A percentile compares a stretch with the other conserved stretches of the same genome.
These are phyloP conservation scores for Pseudolaguvia tuberculata DNA, from an alignment of 2,113 vertebrate species.

Conservation along the genomic window DNA sequence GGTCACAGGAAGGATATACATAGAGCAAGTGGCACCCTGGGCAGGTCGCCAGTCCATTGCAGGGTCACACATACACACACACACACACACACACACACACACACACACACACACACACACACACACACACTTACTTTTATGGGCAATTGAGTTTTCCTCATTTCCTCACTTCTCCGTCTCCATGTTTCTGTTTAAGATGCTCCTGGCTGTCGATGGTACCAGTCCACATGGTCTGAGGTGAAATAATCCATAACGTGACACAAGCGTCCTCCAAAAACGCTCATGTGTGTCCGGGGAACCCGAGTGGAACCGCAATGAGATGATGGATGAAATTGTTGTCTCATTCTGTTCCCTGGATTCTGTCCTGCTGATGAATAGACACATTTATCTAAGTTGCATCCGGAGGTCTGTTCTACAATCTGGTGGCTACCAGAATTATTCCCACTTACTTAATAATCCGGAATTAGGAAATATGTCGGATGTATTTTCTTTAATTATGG, in stretches of 20 bases:
- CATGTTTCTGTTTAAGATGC: neutral
- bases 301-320: slow-evolving; percentile 2
- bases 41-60: too few relatives aligned
- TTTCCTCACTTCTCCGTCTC: neutral
- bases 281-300: neutral
- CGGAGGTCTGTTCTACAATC: neutral
- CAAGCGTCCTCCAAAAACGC: neutral
- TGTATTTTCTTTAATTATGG: neutral
- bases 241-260: slow-evolving; percentile 23
- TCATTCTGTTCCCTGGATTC: slow-evolving; percentile 5
- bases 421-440: neutral
- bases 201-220: neutral
- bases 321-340: slow-evolving; percentile 12
- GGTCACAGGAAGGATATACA: too few relatives aligned
- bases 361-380: neutral
- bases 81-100: too few relatives aligned
- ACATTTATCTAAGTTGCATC: neutral
- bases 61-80: too few relatives aligned
- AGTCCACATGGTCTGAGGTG: neutral
- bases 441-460: neutral
- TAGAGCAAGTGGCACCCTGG: too few relatives aligned
- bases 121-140: too few relatives aligned
- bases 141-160: too few relatives aligned
- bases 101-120: too few relatives aligned
- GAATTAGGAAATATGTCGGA: neutral